Conservation (phyloP, 2,888 invertebrate species). For the Apoda limacodes region DNA sequence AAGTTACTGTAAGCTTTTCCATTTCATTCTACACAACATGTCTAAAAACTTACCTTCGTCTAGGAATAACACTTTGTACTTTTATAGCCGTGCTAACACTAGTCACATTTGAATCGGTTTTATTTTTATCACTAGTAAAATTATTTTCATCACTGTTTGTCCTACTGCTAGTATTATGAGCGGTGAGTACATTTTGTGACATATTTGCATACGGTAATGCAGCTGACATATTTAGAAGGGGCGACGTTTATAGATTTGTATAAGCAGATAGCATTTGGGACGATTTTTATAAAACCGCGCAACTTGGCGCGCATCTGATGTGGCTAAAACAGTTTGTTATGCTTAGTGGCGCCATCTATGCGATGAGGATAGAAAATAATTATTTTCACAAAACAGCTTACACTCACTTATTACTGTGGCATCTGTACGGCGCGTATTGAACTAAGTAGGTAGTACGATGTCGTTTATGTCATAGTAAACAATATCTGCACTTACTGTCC, state of each 20-base stretch:
- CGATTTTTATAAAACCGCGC: conserved; percentile 67
- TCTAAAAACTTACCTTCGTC: conserved; percentile 50
- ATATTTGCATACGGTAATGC: no score
- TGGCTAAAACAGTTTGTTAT: no score
- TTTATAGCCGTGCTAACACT: conserved; percentile 41
- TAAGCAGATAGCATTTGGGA: conserved; percentile 46
- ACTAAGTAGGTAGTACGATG: no score
- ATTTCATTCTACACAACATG: no score
- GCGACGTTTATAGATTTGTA: conserved; percentile 63
- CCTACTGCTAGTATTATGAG: conserved; percentile 22
- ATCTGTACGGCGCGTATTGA: no score
- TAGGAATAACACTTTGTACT: conserved; percentile 63
- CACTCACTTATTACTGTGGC: no score
- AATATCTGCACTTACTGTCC: no score
- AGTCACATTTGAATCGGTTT: conserved; percentile 26
- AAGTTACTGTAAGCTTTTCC: no score
- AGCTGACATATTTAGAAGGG: conserved; percentile 53
- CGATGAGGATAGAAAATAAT: no score
- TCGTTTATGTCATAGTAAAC: no score
- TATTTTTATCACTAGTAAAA: conserved; percentile 41
- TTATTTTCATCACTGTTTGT: conserved; percentile 34
- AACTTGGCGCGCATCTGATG: conserved; percentile 58
- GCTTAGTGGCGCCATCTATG: no score
- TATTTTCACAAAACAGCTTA: no score
- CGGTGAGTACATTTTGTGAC: conserved; percentile 9